phyloP scores from a whole-genome alignment of 2,797 vertebrate species.

The Mormyrops attenuatus region DNA sequence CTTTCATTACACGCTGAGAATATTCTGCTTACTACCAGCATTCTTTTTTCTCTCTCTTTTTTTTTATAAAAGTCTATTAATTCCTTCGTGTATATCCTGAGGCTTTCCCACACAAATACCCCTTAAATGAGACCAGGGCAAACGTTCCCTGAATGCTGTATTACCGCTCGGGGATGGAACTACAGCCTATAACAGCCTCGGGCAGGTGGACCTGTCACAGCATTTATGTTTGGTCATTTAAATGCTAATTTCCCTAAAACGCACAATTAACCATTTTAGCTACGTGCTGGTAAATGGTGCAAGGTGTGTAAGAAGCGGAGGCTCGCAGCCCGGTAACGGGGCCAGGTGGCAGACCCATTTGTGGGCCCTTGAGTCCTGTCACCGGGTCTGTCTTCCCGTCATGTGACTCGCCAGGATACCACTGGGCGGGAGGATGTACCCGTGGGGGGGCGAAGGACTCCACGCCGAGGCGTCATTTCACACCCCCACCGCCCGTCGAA shows the following conservation, averaged over 20 bases:
- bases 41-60: not conserved
- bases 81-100: slow-evolving; percentile 25
- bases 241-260: slow-evolving; percentile 25
- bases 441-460: not conserved
- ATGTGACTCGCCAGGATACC: not conserved
- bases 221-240: slow-evolving; percentile 23
- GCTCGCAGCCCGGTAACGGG: not conserved
- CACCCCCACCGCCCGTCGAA: not conserved
- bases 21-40: slow-evolving; percentile 22
- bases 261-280: slow-evolving; percentile 7
- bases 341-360: not conserved
- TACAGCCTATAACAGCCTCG: slow-evolving; percentile 14
- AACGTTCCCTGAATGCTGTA: slow-evolving; percentile 12
- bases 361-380: not conserved
- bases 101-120: slow-evolving; percentile 21
- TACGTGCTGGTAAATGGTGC: not conserved
- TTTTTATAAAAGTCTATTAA: slow-evolving; percentile 23
- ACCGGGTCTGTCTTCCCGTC: not conserved
- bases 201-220: slow-evolving; percentile 18
- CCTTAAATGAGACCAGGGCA: slow-evolving; percentile 18
- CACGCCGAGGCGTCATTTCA: not conserved
- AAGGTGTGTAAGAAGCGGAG: not conserved
- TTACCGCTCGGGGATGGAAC: slow-evolving; percentile 3
- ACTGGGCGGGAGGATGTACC: not conserved
- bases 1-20: slow-evolving; percentile 2